These are phyloP conservation scores for Xyrichtys novacula DNA, from an alignment of 2,797 vertebrate species.

Conservation along the genomic window DNA sequence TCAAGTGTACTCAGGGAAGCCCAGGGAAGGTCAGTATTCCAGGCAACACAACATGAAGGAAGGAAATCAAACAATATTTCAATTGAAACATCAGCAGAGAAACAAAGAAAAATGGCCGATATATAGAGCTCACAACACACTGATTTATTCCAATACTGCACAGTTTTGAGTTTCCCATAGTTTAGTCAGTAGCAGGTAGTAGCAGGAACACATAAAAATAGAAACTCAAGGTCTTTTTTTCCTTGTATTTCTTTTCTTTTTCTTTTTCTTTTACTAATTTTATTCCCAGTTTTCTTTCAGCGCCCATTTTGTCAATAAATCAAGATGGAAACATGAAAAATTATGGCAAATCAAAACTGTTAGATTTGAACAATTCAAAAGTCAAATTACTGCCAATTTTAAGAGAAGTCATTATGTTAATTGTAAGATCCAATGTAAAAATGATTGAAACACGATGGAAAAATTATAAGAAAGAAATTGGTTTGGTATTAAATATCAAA, in stretches of 20 bases:
- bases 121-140: conserved; percentile 27
- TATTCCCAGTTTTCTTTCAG: conserved; percentile 11
- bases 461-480: no score
- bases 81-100: conserved; percentile 49
- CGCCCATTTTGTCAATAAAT: conserved; percentile 8
- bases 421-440: no score
- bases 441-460: no score
- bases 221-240: neutral
- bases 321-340: no score
- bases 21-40: conserved; percentile 85
- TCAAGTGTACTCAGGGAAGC: conserved; percentile 84
- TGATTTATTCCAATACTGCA: conserved; percentile 27
- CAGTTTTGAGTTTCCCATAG: conserved; percentile 30
- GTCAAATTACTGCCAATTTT: no score
- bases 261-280: neutral
- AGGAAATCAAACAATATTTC: conserved; percentile 61
- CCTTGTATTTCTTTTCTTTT: neutral
- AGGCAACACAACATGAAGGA: conserved; percentile 80
- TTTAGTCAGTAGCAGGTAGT: conserved; percentile 12
- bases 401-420: no score
- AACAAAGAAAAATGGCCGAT: conserved; percentile 33
- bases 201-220: conserved; percentile 30
- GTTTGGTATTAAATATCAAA: no score
- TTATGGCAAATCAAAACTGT: no score
- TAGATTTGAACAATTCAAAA: no score